Conservation (phyloP, 1,140 invertebrate species). For the Tenebrio molitor region DNA sequence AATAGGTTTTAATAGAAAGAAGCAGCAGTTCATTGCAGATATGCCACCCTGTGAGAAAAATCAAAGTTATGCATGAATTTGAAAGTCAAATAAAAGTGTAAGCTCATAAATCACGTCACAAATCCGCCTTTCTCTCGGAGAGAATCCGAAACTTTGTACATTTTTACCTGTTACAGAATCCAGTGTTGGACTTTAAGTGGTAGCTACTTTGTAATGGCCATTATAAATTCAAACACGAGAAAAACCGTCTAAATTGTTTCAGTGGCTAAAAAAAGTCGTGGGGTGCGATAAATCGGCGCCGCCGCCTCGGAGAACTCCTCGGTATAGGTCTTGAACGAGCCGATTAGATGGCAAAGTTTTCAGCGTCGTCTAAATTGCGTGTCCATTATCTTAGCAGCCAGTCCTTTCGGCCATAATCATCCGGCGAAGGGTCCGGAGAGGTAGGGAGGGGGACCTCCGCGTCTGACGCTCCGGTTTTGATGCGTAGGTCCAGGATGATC, state of each 20-base stretch:
- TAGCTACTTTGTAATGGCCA: background rate
- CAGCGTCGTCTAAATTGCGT: slow-evolving; percentile 51
- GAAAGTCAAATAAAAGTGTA: slow-evolving; percentile 6
- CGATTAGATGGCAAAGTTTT: slow-evolving; percentile 46
- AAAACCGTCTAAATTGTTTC: background rate
- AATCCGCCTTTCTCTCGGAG: background rate
- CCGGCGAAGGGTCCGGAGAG: background rate
- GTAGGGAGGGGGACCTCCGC: slow-evolving; percentile 14
- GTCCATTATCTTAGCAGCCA: slow-evolving; percentile 50
- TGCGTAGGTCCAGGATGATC: slow-evolving; percentile 45
- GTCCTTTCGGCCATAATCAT: slow-evolving; percentile 45
- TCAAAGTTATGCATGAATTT: slow-evolving; percentile 8
- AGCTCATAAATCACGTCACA: slow-evolving; percentile 15
- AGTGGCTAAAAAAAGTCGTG: background rate
- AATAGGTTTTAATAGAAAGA: too few relatives aligned
- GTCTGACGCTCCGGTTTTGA: slow-evolving; percentile 35
- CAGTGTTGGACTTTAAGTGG: slow-evolving; percentile 1
- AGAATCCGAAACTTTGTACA: slow-evolving; percentile 4
- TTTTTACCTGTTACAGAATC: background rate
- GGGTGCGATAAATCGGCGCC: slow-evolving; percentile 4
- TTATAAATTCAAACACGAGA: background rate
- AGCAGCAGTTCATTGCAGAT: too few relatives aligned
- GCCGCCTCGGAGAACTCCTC: background rate
- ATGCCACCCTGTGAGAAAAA: background rate
- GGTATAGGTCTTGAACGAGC: slow-evolving; percentile 12